Evolutionary conservation across 1,140 invertebrate genomes (phyloP), one percentile per base, ranked within the genome.

Genomic region (Belonocnema kinseyi): DNA sequence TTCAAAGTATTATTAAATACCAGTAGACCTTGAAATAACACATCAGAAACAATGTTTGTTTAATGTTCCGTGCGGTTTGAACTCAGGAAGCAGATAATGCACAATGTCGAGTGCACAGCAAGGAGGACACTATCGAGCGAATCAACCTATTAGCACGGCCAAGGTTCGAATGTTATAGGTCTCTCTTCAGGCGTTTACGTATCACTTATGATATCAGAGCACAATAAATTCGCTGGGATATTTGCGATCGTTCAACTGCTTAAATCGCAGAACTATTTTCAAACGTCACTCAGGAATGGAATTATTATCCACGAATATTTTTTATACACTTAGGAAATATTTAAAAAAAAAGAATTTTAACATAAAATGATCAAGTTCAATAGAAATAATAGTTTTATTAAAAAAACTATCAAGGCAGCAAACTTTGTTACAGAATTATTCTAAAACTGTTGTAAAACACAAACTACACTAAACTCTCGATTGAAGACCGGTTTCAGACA

Each of bases 101-200:
- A 81, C 74, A 77, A 71, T 77, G 75, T 82, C 76, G 77, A 79
- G 74, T 74, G 73, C 79, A 66, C 26, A 66, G 14, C 61, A 66
- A 80, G 78, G 61, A 74, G 78, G 77, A 11, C 76, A 81, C 73
- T 81, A 83, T 83, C 85, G 87, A 89, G 84, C 85, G 85, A 84
- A 87, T 87, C 83, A 86, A 86, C 71, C 84, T 87, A 90, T 89
- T 88, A 88, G 85, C 86, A 90, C 83, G 88, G 87, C 88, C 89
- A 90, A 89, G 89, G 89, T 89, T 87, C 77, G 73, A 84, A 74
- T 83, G 85, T 90, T 88, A 88, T 88, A 88, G 84, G 80, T 82
- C 53, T 82, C 81, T 73, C 74, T 72, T 52, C 19, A 77, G 56
- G 72, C 75, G 17, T 73, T 76, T 77, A 66, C 73, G 26, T 73